phyloP scores from a whole-genome alignment of 2,113 vertebrate species.

The Parus major region DNA sequence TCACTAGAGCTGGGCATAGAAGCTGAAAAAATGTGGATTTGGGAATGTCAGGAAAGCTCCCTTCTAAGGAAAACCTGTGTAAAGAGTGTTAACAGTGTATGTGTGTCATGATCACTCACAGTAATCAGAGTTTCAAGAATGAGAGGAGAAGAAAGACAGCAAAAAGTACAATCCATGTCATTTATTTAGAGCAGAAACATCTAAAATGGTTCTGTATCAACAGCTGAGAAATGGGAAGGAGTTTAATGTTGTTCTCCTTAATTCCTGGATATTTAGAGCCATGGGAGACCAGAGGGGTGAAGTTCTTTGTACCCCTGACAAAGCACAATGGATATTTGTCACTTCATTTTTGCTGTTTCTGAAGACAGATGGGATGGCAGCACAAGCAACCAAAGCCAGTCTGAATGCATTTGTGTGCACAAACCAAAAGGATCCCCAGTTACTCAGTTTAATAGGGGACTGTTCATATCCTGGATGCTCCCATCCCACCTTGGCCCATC shows the following conservation, averaged over 20 bases:
- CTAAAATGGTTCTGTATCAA: not conserved
- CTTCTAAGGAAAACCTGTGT: not conserved
- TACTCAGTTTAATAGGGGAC: not conserved
- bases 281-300: fast-evolving
- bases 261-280: not conserved
- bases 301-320: not conserved
- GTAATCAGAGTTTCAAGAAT: not conserved
- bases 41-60: not conserved
- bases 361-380: not conserved
- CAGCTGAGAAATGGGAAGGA: not conserved
- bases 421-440: not conserved
- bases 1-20: not conserved
- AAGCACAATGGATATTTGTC: not conserved
- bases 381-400: not conserved
- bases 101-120: fast-evolving
- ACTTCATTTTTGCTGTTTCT: not conserved
- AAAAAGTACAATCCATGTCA: not conserved
- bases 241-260: not conserved
- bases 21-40: not conserved
- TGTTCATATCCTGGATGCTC: fast-evolving
- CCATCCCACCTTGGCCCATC: not conserved
- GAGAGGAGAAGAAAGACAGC: not conserved
- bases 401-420: not conserved
- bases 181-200: not conserved
- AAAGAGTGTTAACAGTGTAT: not conserved